Conservation (phyloP, 2,113 vertebrate species). For the Haplochromis vanheusdeni region DNA sequence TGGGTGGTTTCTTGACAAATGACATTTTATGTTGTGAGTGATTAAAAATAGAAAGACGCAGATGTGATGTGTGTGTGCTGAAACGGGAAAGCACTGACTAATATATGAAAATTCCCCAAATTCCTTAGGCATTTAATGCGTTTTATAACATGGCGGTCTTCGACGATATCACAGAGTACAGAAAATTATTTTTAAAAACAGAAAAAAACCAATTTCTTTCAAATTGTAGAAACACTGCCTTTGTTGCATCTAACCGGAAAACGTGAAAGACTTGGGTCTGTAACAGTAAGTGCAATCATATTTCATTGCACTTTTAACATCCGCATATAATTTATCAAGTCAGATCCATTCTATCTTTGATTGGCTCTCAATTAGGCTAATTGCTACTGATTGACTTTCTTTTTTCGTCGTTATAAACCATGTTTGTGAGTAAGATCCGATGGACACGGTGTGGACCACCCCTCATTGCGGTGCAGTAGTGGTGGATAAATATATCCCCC, state of each 20-base stretch:
- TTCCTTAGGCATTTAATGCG: not conserved
- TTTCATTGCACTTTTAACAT: not conserved
- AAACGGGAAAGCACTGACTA: not conserved
- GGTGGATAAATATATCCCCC: constrained; percentile 73
- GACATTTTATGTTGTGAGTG: not conserved
- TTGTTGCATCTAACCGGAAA: not conserved
- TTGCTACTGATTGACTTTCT: not conserved
- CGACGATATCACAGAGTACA: not conserved
- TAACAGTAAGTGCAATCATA: not conserved
- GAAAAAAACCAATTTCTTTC: not conserved
- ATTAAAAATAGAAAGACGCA: not conserved
- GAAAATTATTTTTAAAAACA: not conserved
- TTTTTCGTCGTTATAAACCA: not conserved
- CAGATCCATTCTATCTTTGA: not conserved
- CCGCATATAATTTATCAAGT: not conserved
- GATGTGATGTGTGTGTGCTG: not conserved
- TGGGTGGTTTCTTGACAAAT: not conserved
- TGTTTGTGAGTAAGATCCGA: constrained; percentile 17
- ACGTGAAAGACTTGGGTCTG: not conserved
- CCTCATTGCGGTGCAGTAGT: constrained; percentile 62
- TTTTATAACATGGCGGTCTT: not conserved
- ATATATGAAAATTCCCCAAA: not conserved
- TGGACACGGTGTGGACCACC: constrained; percentile 54
- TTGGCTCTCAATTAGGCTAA: not conserved
- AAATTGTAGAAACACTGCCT: not conserved